These are phyloP conservation scores for Diarsia dahlii DNA, from an alignment of 2,888 invertebrate species.

Conservation along the genomic window DNA sequence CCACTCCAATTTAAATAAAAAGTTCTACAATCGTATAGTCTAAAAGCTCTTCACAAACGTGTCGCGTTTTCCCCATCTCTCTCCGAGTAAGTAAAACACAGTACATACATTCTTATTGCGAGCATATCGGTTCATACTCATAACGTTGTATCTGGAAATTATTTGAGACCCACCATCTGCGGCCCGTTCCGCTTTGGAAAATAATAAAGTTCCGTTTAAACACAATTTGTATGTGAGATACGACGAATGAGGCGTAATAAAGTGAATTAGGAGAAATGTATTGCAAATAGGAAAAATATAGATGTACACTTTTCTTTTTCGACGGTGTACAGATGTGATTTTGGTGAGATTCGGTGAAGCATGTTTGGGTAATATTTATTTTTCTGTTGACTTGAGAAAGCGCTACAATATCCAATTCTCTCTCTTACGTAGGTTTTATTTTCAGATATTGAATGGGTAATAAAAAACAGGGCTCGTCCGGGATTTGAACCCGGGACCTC, in stretches of 20 bases:
- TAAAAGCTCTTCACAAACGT: slow-evolving; percentile 60
- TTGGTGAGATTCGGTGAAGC: slow-evolving; percentile 25
- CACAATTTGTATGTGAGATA: slow-evolving; percentile 89
- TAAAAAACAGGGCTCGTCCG: slow-evolving; percentile 86
- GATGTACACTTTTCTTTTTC: slow-evolving; percentile 57
- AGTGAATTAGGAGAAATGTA: slow-evolving; percentile 87
- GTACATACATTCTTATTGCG: slow-evolving; percentile 77
- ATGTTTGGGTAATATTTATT: slow-evolving; percentile 30
- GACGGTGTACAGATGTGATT: slow-evolving; percentile 50
- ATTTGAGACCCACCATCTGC: slow-evolving; percentile 84
- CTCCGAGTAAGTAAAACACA: slow-evolving; percentile 81
- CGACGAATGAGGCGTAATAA: slow-evolving; percentile 88
- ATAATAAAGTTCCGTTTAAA: slow-evolving; percentile 89
- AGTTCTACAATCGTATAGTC: slow-evolving; percentile 49
- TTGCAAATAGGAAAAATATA: slow-evolving; percentile 84
- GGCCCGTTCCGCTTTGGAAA: slow-evolving; percentile 83
- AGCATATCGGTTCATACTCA: slow-evolving; percentile 75
- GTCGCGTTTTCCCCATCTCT: slow-evolving; percentile 78
- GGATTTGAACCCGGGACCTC: slow-evolving; percentile 91
- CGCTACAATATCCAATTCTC: not conserved
- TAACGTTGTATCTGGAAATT: slow-evolving; percentile 84
- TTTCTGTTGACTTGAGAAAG: slow-evolving; percentile 7
- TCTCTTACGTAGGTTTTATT: not conserved
- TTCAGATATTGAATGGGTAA: slow-evolving; percentile 59
- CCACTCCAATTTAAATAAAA: no score